Base-by-base conservation (phyloP, 92 coral and sea anemone genomes). In the Montipora capitata region DNA sequence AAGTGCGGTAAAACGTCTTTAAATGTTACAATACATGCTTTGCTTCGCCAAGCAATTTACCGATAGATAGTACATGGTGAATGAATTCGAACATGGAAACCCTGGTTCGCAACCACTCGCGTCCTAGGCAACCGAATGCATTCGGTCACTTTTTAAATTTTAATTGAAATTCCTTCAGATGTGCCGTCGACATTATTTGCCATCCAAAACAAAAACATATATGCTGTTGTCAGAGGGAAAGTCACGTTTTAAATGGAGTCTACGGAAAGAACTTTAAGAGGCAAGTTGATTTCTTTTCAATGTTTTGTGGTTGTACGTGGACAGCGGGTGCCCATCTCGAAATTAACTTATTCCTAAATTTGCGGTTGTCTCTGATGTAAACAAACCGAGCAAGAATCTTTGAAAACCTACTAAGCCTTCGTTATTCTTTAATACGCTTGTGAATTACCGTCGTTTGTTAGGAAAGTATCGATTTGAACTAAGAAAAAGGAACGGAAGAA, bases 121-220 rank as follows among this genome's bases (percentile, higher is more conserved):
- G 85, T 81, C 85, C 85, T 56, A 68, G 85, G 85, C 68, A 69
- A 81, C 77, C 84, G 12, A 40, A 13, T 41, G 52, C 13, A 13
- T 14, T 62, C 35, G 7, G 5, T 62, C 68, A 14, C 20, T 62
- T 62, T 48, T 5, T 5, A 48, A 27, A 27, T 27, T 27, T 27
- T 5, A 48, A 48, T 48, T 48, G 35, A 0, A 27, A 27, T 27
- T 27, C 35, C 35, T 27, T 27, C 35, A 27, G 35, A 27, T 27
- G 10, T 48, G 52, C 52, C 6, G 7, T 48, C 52, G 10, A 5
- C 52, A 3, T 5, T 48, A 5, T 48, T 48, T 10, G 7, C 52
- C 52, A 48, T 5, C 6, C 7, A 48, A 5, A 48, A 5, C 52
- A 48, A 48, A 27, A 27, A 27, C 35, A 27, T 27, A 48, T 48